A percentile compares a stretch with the other conserved stretches of the same genome.
Conservation (phyloP, 2,113 vertebrate species). For the Gymnocephalus cernua region DNA sequence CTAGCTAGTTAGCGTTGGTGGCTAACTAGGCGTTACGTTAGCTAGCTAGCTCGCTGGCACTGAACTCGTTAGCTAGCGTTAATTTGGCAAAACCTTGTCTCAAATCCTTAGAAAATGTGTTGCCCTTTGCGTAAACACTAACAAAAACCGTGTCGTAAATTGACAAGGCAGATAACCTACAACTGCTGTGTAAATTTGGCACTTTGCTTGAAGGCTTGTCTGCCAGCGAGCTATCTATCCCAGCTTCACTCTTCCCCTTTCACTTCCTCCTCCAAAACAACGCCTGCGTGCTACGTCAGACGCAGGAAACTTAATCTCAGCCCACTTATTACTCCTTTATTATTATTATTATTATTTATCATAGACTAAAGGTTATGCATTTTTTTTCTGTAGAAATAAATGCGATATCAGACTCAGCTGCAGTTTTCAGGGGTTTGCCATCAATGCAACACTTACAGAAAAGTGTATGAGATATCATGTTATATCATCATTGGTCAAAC, state of each 20-base stretch:
- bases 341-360: background rate
- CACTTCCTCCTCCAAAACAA: slow-evolving; percentile 77
- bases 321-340: slow-evolving; percentile 18
- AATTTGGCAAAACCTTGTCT: slow-evolving; percentile 33
- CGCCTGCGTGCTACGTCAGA: slow-evolving; percentile 64
- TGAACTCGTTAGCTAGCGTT: slow-evolving; percentile 29
- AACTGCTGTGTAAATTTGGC: slow-evolving; percentile 52
- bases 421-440: background rate
- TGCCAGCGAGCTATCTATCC: slow-evolving; percentile 56
- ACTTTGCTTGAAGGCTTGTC: slow-evolving; percentile 52
- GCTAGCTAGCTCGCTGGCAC: slow-evolving; percentile 46
- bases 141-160: background rate
- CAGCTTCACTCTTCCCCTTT: slow-evolving; percentile 72
- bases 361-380: background rate
- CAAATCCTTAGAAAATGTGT: background rate
- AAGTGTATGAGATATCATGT: background rate
- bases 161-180: background rate
- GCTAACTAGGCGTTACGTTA: slow-evolving; percentile 69
- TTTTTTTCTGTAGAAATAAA: background rate
- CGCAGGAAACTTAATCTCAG: background rate
- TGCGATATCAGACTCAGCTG: too few species aligned
- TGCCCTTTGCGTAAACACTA: background rate
- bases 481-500: background rate
- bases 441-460: background rate
- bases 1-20: slow-evolving; percentile 26